Evolutionary conservation across 2,113 vertebrate genomes (phyloP).

Genomic region (Uria lomvia): DNA sequence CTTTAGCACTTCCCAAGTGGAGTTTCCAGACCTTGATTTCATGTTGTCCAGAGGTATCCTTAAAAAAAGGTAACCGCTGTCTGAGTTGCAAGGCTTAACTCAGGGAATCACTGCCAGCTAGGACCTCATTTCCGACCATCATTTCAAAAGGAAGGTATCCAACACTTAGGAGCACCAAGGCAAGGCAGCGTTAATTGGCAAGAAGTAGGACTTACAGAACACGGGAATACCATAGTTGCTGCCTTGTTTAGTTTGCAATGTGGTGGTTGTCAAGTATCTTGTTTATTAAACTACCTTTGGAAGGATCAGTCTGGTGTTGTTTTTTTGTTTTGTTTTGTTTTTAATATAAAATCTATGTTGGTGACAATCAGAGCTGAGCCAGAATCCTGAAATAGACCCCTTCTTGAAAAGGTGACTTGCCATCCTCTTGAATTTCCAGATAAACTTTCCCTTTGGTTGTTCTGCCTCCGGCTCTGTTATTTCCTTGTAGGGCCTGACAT

Average conservation of each 20-base stretch:
- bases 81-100: not conserved
- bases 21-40: not conserved
- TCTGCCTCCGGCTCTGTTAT: not conserved
- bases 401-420: not conserved
- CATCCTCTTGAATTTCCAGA: not conserved
- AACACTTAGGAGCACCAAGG: not conserved
- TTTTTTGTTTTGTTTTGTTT: no score
- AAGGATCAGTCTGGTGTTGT: not conserved
- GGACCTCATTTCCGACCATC: not conserved
- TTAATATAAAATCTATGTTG: not conserved
- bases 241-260: not conserved
- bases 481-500: not conserved
- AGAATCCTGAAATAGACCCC: not conserved
- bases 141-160: not conserved
- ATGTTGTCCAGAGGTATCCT: not conserved
- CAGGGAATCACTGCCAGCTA: not conserved
- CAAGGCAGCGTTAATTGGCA: not conserved
- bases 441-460: not conserved
- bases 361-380: not conserved
- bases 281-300: not conserved
- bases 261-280: not conserved
- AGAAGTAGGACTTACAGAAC: not conserved
- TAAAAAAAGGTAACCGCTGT: not conserved
- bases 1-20: not conserved
- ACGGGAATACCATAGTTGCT: not conserved